These are phyloP conservation scores for Adelognathus sp. DNA, from an alignment of 2,888 invertebrate species.

Conservation along the genomic window DNA sequence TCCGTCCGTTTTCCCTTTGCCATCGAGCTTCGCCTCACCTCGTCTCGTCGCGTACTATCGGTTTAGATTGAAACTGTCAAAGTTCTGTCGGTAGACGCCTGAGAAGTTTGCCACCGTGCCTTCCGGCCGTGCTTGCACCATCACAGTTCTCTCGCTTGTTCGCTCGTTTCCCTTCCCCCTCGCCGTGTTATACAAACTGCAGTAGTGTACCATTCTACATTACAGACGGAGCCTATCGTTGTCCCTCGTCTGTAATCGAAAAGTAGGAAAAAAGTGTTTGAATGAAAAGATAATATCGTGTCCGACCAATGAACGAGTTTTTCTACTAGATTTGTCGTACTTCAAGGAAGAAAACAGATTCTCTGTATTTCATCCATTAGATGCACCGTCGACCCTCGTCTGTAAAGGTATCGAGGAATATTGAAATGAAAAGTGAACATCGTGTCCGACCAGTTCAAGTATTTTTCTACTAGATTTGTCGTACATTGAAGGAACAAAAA, in stretches of 20 bases:
- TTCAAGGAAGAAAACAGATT: too few species aligned
- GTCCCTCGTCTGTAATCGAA: background rate
- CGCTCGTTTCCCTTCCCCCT: background rate
- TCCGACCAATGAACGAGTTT: too few species aligned
- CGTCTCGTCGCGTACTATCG: constrained; percentile 59
- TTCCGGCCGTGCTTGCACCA: constrained; percentile 34
- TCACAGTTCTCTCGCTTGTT: constrained; percentile 15
- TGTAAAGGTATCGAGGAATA: too few species aligned
- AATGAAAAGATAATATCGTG: too few species aligned
- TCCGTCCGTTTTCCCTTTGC: background rate
- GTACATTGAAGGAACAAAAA: too few species aligned
- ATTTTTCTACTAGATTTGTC: too few species aligned
- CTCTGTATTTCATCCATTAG: too few species aligned
- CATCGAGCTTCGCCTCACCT: constrained; percentile 27
- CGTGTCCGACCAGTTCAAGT: too few species aligned
- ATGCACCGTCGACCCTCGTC: too few species aligned
- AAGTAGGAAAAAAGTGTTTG: too few species aligned
- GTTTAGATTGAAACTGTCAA: constrained; percentile 74
- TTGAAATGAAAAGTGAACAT: too few species aligned
- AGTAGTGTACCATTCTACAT: background rate
- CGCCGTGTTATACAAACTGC: background rate
- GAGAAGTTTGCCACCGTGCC: constrained; percentile 52
- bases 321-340: too few species aligned
- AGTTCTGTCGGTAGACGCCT: constrained; percentile 56
- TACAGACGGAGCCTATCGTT: background rate